A percentile compares a stretch with the other conserved stretches of the same genome.
Conservation (phyloP, 2,888 invertebrate genomes). For the Scaptomyza cyrtandrae region DNA sequence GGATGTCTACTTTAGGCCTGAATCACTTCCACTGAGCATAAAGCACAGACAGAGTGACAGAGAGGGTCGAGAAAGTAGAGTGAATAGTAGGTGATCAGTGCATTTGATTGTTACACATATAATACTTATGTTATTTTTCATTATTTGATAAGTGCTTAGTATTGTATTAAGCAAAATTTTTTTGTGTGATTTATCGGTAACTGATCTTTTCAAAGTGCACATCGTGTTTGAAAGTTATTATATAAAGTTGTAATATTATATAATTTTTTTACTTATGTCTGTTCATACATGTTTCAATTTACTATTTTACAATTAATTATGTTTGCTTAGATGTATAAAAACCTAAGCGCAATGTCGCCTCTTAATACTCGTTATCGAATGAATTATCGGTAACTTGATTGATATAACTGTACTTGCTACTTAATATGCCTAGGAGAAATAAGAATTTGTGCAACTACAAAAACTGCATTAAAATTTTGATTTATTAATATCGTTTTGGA, state of each 20-base stretch:
- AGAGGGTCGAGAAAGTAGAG: slow-evolving; percentile 14
- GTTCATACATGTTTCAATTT: slow-evolving; percentile 41
- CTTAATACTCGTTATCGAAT: slow-evolving; percentile 27
- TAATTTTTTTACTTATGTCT: slow-evolving; percentile 19
- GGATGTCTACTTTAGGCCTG: slow-evolving; percentile 22
- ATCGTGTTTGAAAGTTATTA: slow-evolving; percentile 14
- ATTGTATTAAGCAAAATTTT: slow-evolving; percentile 34
- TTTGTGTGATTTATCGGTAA: slow-evolving; percentile 48
- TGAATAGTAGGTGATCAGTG: slow-evolving; percentile 37
- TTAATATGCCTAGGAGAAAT: slow-evolving; percentile 37
- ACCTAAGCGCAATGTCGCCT: slow-evolving; percentile 24
- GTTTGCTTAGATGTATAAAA: slow-evolving; percentile 34
- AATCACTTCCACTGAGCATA: slow-evolving; percentile 24
- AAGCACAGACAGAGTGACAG: slow-evolving; percentile 14
- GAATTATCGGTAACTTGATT: slow-evolving; percentile 31
- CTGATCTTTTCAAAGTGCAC: slow-evolving; percentile 34
- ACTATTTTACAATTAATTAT: slow-evolving; percentile 39
- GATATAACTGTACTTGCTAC: slow-evolving; percentile 45
- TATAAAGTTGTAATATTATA: slow-evolving; percentile 1
- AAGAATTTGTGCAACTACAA: slow-evolving; percentile 47
- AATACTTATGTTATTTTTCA: slow-evolving; percentile 13
- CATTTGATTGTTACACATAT: slow-evolving; percentile 25
- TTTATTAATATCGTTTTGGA: slow-evolving; percentile 15
- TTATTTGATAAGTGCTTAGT: slow-evolving; percentile 33
- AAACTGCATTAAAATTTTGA: slow-evolving; percentile 24